A percentile compares a stretch with the other conserved stretches of the same genome.
Evolutionary conservation across 37 sponge, comb jelly and placozoan genomes (phyloP).

Genomic region (Beroe forskalii): DNA sequence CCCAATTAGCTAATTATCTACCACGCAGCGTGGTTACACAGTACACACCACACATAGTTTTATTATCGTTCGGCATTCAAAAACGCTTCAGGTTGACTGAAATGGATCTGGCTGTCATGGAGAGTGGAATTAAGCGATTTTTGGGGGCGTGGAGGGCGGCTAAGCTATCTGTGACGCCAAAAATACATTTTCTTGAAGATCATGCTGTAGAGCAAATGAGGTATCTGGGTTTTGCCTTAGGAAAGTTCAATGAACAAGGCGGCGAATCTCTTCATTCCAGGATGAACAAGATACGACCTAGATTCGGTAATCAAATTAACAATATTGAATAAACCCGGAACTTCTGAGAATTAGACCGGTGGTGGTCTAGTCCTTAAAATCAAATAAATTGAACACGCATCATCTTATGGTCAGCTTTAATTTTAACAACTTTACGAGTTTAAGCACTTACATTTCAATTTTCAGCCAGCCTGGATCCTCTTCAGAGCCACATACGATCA

Average conservation of each 20-base stretch:
- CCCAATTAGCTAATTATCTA: too few relatives aligned
- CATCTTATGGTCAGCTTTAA: too few relatives aligned
- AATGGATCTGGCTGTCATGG: not conserved
- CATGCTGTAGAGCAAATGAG: conserved; percentile 26
- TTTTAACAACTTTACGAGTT: too few relatives aligned
- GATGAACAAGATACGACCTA: not conserved
- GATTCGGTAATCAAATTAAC: not conserved
- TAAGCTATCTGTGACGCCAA: not conserved
- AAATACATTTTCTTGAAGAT: conserved; percentile 11
- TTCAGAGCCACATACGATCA: not conserved
- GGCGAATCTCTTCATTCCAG: not conserved
- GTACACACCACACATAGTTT: too few relatives aligned
- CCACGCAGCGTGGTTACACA: too few relatives aligned
- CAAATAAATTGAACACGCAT: too few relatives aligned
- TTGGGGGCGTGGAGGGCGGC: not conserved
- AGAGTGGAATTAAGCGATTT: not conserved
- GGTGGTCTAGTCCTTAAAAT: too few relatives aligned
- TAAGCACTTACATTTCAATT: not conserved
- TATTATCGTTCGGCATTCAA: too few relatives aligned
- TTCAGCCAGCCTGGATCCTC: not conserved
- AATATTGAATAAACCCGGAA: not conserved
- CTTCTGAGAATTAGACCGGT: not conserved
- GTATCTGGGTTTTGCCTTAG: not conserved
- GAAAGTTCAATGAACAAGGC: conserved; percentile 12
- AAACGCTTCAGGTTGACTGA: not conserved